Base-by-base conservation (phyloP, 2,113 vertebrate genomes). In the Perccottus glenii region DNA sequence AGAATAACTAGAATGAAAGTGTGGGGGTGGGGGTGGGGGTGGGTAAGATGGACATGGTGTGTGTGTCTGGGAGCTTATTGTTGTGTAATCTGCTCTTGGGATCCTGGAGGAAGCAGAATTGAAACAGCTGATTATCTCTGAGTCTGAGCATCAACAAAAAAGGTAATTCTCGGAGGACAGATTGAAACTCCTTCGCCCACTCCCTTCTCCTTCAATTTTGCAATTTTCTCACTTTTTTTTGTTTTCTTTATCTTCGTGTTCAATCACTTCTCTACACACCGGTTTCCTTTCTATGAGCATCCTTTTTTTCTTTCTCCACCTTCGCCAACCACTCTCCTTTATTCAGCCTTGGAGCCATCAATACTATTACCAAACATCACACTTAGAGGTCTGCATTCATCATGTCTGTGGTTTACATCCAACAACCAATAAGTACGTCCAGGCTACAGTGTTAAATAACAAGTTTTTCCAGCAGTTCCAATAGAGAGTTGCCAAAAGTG, bases 61-160 rank as follows among this genome's bases (percentile, higher is more conserved):
- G 51, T 36, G 75, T n/a, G 57, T 11, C 42, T 15, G 44, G 7
- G 43, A 6, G 16, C 32, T 56, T 74, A 72, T 64, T 71, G 78
- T 81, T 83, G 50, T 75, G 67, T 78, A 70, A 77, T 81, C 64
- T 80, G 60, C 70, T 81, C 40, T 16, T 15, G 16, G 67, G 59
- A 51, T 82, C 75, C 74, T 76, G 6, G 19, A 69, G 71, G 78
- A 79, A 77, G 67, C 67, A 15, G 70, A 80, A 81, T 77, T 77
- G 75, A 48, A 82, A 64, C 75, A 86, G 77, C 75, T 86, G 81
- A 89, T 89, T 86, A 81, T 81, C 75, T 65, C 68, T 3, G 38
- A 80, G 68, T 36, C 45, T 0, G 3, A 66, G 52, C 67, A 66
- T 67, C 76, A 68, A 77, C 57, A 53, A 64, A 58, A 65, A 55